Percentiles rank a stretch among this genome's conserved stretches.
These are phyloP conservation scores for Patella ulyssiponensis DNA, from an alignment of 2,888 invertebrate species.

Conservation along the genomic window DNA sequence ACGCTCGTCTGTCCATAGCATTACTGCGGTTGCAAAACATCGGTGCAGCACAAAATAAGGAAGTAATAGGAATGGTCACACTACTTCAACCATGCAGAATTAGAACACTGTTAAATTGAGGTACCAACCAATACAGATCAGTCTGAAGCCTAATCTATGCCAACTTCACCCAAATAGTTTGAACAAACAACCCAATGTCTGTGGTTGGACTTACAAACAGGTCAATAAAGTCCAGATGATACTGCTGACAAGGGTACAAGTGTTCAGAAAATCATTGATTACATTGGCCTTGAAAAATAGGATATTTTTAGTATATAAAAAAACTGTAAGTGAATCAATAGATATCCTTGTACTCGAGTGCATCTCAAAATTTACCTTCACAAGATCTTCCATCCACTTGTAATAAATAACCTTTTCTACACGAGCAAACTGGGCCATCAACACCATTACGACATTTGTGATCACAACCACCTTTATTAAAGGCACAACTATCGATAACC, in stretches of 20 bases:
- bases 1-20: no score
- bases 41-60: no score
- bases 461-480: constrained; percentile 75
- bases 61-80: no score
- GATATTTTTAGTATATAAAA: neutral
- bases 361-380: constrained; percentile 50
- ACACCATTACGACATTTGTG: constrained; percentile 73
- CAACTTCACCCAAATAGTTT: no score
- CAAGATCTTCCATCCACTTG: constrained; percentile 68
- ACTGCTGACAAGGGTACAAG: neutral
- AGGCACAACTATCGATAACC: constrained; percentile 72
- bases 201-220: neutral
- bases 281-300: neutral
- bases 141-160: no score
- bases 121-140: no score
- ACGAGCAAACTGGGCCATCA: constrained; percentile 65
- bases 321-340: no score
- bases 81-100: no score
- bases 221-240: neutral
- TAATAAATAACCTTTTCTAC: constrained; percentile 65
- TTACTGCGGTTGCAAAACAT: no score
- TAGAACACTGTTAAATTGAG: no score
- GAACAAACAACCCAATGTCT: neutral
- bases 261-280: neutral
- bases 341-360: no score